These are phyloP conservation scores for Ochlodes sylvanus DNA, from an alignment of 2,888 invertebrate genomes.

Conservation along the genomic window DNA sequence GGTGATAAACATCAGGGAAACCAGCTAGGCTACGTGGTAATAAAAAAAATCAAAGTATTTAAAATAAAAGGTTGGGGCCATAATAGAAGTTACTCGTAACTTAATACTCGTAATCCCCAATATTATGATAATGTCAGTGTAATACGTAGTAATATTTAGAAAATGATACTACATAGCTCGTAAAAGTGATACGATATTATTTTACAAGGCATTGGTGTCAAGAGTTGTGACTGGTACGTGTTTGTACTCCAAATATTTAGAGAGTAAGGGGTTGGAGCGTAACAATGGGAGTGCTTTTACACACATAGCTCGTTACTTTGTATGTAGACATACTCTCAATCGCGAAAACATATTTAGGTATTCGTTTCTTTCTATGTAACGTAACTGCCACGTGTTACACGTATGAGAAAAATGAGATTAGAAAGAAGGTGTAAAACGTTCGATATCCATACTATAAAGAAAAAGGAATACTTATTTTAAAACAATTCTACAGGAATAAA, in stretches of 20 bases:
- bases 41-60: no score
- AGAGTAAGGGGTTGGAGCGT: conserved; percentile 34
- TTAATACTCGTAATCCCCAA: background rate
- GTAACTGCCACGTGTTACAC: background rate
- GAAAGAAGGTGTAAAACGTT: background rate
- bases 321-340: conserved; percentile 19
- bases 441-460: no score
- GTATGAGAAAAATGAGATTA: background rate
- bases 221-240: conserved; percentile 34
- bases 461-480: no score
- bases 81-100: no score
- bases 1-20: no score
- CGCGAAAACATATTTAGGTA: conserved; percentile 16
- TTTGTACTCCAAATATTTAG: conserved; percentile 32
- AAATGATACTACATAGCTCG: conserved; percentile 6
- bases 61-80: no score
- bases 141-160: background rate
- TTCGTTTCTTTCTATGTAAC: conserved; percentile 1
- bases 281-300: conserved; percentile 31
- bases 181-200: conserved; percentile 28
- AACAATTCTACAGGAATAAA: no score
- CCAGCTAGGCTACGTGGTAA: no score
- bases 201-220: conserved; percentile 36
- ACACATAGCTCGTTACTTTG: conserved; percentile 32
- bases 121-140: conserved; percentile 7